phyloP scores from a whole-genome alignment of 2,797 vertebrate species.

The Pachyuromys duprasi region DNA sequence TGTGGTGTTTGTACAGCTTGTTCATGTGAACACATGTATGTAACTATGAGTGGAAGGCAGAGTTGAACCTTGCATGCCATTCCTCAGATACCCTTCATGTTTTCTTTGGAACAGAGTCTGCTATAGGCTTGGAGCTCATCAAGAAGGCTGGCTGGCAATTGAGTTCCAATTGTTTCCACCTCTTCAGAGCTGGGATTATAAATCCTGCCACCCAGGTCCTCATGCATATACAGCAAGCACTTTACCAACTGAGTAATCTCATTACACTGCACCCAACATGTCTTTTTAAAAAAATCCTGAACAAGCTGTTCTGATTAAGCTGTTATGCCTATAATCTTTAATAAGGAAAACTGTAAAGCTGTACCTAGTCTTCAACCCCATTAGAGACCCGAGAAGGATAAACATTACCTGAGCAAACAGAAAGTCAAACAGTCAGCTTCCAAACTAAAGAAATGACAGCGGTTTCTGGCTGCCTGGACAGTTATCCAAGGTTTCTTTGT shows the following conservation, averaged over 20 bases:
- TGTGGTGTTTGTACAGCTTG: neutral
- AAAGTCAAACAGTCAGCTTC: no score
- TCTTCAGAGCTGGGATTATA: neutral
- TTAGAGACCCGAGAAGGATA: no score
- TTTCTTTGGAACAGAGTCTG: neutral
- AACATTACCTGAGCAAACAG: no score
- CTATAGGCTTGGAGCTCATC: neutral
- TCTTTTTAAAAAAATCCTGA: no score
- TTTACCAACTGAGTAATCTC: neutral
- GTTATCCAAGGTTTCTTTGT: no score
- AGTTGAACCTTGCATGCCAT: neutral
- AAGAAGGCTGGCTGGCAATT: neutral
- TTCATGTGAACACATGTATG: neutral
- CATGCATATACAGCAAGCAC: neutral
- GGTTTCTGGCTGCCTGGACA: no score
- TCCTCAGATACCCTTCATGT: neutral
- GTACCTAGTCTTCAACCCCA: no score
- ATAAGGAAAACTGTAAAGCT: no score
- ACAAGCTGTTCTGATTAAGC: no score
- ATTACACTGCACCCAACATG: neutral
- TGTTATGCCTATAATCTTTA: no score
- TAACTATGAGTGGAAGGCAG: neutral
- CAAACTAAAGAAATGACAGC: no score
- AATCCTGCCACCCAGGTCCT: neutral
- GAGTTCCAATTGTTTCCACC: neutral